phyloP scores from a whole-genome alignment of 2,888 invertebrate species.

The Punctoribates punctum region DNA sequence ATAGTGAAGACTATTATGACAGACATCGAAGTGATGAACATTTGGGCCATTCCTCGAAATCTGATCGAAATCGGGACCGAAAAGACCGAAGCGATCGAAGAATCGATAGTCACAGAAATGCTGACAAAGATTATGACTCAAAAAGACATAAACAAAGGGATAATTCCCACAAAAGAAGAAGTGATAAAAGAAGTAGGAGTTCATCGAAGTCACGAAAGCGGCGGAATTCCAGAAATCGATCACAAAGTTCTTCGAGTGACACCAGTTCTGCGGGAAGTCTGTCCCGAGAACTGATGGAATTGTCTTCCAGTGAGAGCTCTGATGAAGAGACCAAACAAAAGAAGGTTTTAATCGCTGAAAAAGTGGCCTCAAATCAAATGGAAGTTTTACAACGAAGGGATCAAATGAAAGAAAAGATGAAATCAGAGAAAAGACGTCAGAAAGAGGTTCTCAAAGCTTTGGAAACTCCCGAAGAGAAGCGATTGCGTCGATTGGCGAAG shows the following conservation, averaged over 20 bases:
- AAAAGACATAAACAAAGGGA: neutral
- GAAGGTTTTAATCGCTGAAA: neutral
- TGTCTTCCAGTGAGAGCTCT: constrained; percentile 29
- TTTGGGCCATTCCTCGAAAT: too few relatives aligned
- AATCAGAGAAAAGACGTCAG: constrained; percentile 47
- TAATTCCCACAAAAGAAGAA: neutral
- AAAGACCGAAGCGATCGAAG: neutral
- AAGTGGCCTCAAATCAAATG: constrained; percentile 26
- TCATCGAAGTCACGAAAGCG: neutral
- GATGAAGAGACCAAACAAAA: constrained; percentile 19
- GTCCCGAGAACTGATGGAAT: neutral
- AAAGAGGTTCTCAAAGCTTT: constrained; percentile 66
- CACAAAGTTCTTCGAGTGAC: neutral
- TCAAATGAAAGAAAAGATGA: neutral
- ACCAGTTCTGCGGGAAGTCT: constrained; percentile 6
- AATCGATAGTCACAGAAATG: neutral
- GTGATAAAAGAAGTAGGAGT: neutral
- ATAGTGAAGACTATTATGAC: neutral
- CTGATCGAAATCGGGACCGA: neutral
- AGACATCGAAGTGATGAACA: too few relatives aligned
- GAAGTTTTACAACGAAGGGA: neutral
- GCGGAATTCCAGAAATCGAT: neutral
- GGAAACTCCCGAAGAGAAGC: constrained; percentile 94
- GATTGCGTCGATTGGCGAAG: constrained; percentile 74
- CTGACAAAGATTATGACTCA: neutral